phyloP scores from a whole-genome alignment of 1,140 invertebrate genomes.

The Halictus rubicundus region DNA sequence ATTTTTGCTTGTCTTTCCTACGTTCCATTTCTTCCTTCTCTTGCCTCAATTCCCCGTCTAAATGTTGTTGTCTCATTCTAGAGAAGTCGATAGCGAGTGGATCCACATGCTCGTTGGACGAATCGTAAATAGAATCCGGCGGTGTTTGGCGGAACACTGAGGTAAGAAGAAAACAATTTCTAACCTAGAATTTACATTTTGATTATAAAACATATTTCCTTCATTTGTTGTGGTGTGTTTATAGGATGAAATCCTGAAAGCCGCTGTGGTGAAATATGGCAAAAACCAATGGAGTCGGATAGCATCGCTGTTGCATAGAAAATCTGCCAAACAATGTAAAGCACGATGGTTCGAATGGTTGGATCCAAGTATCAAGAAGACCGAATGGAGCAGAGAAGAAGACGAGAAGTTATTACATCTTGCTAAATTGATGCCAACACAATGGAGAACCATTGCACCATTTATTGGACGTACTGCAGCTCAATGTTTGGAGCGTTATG shows the following conservation, averaged over 20 bases:
- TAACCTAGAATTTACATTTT: conserved; percentile 53
- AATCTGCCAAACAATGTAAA: conserved; percentile 99
- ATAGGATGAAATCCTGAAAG: conserved; percentile 99
- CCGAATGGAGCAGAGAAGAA: conserved; percentile 99
- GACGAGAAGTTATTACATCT: conserved; percentile 99
- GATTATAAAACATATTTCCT: conserved; percentile 1
- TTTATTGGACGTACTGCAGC: conserved; percentile 99
- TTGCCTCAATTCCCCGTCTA: too few species aligned
- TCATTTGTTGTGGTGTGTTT: conserved; percentile 55
- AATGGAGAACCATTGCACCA: conserved; percentile 99
- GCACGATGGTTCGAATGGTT: conserved; percentile 99
- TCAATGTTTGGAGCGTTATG: conserved; percentile 98
- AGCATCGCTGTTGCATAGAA: conserved; percentile 98
- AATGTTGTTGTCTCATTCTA: too few species aligned
- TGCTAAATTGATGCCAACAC: conserved; percentile 99
- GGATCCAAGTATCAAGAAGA: conserved; percentile 99
- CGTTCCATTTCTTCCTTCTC: too few species aligned
- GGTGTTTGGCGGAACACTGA: conserved; percentile 99
- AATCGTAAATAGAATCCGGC: conserved; percentile 81
- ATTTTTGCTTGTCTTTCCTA: too few species aligned
- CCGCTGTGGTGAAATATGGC: conserved; percentile 99
- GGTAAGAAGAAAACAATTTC: conserved; percentile 83
- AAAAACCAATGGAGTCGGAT: conserved; percentile 99
- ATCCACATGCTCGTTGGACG: too few species aligned
- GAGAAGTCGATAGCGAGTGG: too few species aligned